A percentile compares a stretch with the other conserved stretches of the same genome.
Evolutionary conservation across 2,888 invertebrate genomes (phyloP).

Genomic region (Podabrus alpinus): DNA sequence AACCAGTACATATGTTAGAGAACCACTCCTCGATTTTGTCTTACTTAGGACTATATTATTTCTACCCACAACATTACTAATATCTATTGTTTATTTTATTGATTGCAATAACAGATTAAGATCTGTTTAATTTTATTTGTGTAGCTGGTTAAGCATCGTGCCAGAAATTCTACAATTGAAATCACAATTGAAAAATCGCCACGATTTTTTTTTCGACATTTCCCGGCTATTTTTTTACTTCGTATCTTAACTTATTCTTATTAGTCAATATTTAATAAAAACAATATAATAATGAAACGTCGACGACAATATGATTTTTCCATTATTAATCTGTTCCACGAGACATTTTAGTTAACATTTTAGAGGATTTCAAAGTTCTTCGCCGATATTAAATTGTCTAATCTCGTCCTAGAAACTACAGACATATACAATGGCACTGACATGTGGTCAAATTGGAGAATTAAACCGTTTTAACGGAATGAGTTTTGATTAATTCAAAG

Average conservation of each 20-base stretch:
- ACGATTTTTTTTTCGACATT: background rate
- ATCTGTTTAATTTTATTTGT: conserved; percentile 14
- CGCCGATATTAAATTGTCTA: conserved; percentile 19
- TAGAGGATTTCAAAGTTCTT: conserved; percentile 18
- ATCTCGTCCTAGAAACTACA: conserved; percentile 17
- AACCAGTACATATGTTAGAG: conserved; percentile 52
- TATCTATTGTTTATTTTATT: conserved; percentile 39
- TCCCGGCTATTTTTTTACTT: background rate
- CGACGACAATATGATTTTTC: background rate
- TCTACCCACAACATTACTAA: conserved; percentile 46
- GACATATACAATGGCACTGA: conserved; percentile 30
- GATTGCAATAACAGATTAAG: conserved; percentile 28
- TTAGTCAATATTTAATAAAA: background rate
- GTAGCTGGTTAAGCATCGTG: background rate
- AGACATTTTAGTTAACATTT: conserved; percentile 9
- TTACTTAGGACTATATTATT: conserved; percentile 50
- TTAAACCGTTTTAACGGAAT: conserved; percentile 29
- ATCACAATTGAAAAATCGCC: background rate
- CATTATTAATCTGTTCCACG: background rate
- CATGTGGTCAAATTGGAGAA: conserved; percentile 31
- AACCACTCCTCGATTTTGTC: conserved; percentile 45
- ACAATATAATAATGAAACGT: background rate
- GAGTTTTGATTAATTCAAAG: conserved; percentile 34
- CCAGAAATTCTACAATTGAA: background rate
- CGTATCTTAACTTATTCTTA: background rate